Evolutionary conservation across 2,797 vertebrate species (phyloP), one percentile per base, ranked within the genome.

Genomic region (Eidolon dupreanum): DNA sequence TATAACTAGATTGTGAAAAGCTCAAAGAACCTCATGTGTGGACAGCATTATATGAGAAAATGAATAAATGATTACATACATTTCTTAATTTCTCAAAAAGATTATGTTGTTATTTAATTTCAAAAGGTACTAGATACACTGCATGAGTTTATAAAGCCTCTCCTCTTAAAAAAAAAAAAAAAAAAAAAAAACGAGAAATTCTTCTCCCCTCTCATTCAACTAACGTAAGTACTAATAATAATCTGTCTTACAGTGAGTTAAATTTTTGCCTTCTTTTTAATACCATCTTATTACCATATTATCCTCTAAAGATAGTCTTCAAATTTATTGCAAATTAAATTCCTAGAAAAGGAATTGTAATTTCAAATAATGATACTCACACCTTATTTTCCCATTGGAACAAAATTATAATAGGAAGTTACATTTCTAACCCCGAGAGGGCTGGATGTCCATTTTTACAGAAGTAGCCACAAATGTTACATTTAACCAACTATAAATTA

Each of bases 241-340:
- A 70, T 88, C 84, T 90, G 5, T 88, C 26, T 74, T 68, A 73
- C 3, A 87, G 10, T 91, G 73, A 90, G 11, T 83, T 95, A 89
- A 78, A 8, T 28, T 84, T 75, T 94, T 86, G 22, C 22, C 55
- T 53, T 87, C 26, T 61, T 96, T 95, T 88, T 77, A 95, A 87
- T 59, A 85, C 49, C 38, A 73, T 55, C 75, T 90, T 95, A 93
- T 93, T 91, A 97, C 61, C 55, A 71, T 70, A 83, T 85, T 94
- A 70, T 96, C 28, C 26, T 93, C 74, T 90, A 71, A 94, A 96
- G 63, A 57, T 65, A 63, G 55, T 77, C 59, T 94, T 93, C 9
- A 84, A 28, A 92, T 92, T 81, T 84, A 96, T 53, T 93, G 12
- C 28, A 95, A 36, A 92, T 95, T 96, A 88, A 94, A 93, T 90